Base-by-base conservation (phyloP, 64 coral and sea anemone genomes). In the Acropora yongei region DNA sequence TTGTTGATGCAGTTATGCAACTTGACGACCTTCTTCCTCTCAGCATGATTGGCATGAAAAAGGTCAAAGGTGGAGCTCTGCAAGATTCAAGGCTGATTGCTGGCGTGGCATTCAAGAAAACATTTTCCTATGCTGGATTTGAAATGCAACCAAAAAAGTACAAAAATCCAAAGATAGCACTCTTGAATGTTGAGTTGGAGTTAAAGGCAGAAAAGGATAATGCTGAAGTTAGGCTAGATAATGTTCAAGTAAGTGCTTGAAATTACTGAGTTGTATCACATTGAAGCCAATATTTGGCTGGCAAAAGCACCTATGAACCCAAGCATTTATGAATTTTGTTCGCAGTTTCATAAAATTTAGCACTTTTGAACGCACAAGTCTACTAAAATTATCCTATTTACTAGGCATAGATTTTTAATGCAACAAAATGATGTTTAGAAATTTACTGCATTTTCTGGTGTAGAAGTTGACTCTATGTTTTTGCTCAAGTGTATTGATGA, bases 81-180 rank as follows among this genome's bases (percentile, higher is more conserved):
- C 83, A 99, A 82, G 97, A 99, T 86, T 93, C 97, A n/a, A 82
- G 88, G 44, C 94, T 99, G n/a, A 68, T 99, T 40, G 80, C 95
- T 11, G 97, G 97, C 49, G 97, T 99, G 20, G 97, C 97, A 58
- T 99, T 99, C 69, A 99, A 99, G 89, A 99, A 99, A 80, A 96
- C 97, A 13, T 99, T 99, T 80, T 99, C 97, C 19, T 99, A 99
- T 87, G 97, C 97, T 94, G 97, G 97, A 10, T 99, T 99, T 94
- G 97, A 99, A 84, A 99, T 99, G 97, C 97, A 99, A 48, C 97
- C 88, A 0, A 99, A 99, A 85, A 96, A 96, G 58, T 99, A 99
- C 78, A 91, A 91, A 48, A 87, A 99, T 48, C 90, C 94, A 68
- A 99, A 99, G 85, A 99, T 99, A 88, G 97, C 97, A 12, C 41